Base-by-base conservation (phyloP, 2,888 invertebrate genomes). In the Barypeithes pellucidus region DNA sequence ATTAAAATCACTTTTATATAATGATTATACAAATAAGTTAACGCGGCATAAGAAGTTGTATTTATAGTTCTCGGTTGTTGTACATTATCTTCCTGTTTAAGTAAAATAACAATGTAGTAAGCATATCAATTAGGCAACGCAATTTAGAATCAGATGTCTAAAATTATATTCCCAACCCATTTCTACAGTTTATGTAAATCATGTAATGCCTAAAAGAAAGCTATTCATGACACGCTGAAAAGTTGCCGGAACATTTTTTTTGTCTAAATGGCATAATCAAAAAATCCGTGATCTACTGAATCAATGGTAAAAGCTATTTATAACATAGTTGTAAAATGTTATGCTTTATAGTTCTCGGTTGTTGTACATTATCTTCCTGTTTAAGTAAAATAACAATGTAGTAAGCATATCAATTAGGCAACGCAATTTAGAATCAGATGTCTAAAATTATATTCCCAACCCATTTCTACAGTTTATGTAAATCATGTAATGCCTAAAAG, bases 11-110 rank as follows among this genome's bases (percentile, higher is more conserved):
- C 20, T 47, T 20, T 50, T 50, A 50, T 22, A 50, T 50, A 50
- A 50, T 50, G 22, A 16, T 50, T 50, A 12, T 50, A 50, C 20
- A 50, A 50, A 47, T 20, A 50, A 50, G 45, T n/a, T n/a, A 45
- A 45, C 9, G 50, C 12, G 8, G 12, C 7, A n/a, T 22, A 43
- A 43, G 8, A 2, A 12, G 22, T 22, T 29, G 5, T 29, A 2
- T 29, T 50, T 11, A 22, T 2, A 50, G 12, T 22, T n/a, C 22
- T 22, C 22, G n/a, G 4, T 50, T 22, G 2, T 18, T 12, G 29
- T 7, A 29, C n/a, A 45, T 14, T 20, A 50, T 50, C 22, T 50
- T 50, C 22, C 22, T 50, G 47, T 18, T 50, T 22, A 22, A n/a
- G 20, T 22, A 47, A 47, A 47, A 12, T 24, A 50, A 50, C 1